A percentile compares a stretch with the other conserved stretches of the same genome.
phyloP scores from a whole-genome alignment of 2,113 vertebrate genomes.

The Zosterops hypoxanthus region DNA sequence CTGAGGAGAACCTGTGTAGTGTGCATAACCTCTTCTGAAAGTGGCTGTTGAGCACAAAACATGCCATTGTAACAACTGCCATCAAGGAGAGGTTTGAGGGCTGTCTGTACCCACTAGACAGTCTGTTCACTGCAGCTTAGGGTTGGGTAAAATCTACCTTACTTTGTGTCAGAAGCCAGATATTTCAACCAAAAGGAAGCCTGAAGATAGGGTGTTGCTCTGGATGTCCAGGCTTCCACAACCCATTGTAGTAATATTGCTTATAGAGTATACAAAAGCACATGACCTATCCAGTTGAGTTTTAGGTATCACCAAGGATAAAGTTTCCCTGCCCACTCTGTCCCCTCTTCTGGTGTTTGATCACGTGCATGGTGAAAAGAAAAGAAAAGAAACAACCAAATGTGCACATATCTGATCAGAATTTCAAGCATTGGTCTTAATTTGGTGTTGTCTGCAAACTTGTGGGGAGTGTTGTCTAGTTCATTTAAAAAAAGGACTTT shows the following conservation, averaged over 20 bases:
- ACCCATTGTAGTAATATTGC: neutral
- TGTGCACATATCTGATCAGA: neutral
- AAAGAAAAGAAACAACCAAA: neutral
- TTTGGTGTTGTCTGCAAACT: neutral
- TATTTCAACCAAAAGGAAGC: neutral
- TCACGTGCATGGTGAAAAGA: neutral
- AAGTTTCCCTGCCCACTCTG: neutral
- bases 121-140: neutral
- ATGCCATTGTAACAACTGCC: neutral
- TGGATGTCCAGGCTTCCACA: neutral
- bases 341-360: neutral
- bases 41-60: neutral
- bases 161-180: neutral
- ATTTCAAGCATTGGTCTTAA: neutral
- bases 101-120: neutral
- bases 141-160: conserved; percentile 1
- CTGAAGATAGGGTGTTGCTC: neutral
- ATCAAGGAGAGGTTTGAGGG: neutral
- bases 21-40: neutral
- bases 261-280: neutral
- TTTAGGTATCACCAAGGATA: neutral
- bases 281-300: neutral
- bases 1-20: neutral
- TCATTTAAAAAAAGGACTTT: neutral
- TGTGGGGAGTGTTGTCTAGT: neutral